Base-by-base conservation (phyloP, 2,888 invertebrate genomes). In the Cyaniris semiargus region DNA sequence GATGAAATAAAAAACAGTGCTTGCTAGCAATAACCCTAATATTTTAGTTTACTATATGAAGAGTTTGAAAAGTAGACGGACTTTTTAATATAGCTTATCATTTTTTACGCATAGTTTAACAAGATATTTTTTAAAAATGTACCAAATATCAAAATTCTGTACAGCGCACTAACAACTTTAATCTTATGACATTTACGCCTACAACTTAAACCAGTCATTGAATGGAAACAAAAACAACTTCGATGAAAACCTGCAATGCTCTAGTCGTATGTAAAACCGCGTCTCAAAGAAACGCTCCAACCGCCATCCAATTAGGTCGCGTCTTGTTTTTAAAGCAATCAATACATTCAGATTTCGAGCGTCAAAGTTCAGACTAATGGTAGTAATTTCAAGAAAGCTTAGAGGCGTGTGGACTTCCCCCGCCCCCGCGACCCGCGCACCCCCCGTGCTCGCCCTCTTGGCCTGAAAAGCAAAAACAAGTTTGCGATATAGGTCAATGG, bases 391-490 rank as follows among this genome's bases (percentile, higher is more conserved):
- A 74, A 74, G 74, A 74, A 74, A 74, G 74, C 53, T 74, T 74
- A 74, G 74, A 74, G 74, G 74, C 74, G 48, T 74, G 48, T 48
- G 53, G 74, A 21, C 53, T 53, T 27, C 27, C 44, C 23, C 18
- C 72, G 48, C 53, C 10, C 71, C 8, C 27, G 15, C 31, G 27
- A 10, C 18, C 23, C 27, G 15, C 66, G 31, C 13, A 23, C 21
- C 15, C 23, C 23, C 38, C 72, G 21, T 23, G 4, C 53, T 48
- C 74, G 27, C 74, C 78, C 77, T 80, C 80, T 81, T 80, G 79
- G 81, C 80, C 79, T 81, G 78, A 80, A 81, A 80, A 81, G 81
- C 79, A 78, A 81, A 81, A 80, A 81, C 81, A 81, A 81, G 79
- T 79, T 79, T 76, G 78, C 78, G 70, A 80, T 81, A 76, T 82